Conservation (phyloP, 30 jellyfish, hydroid and myxozoan species). For the Turritopsis dohrnii region DNA sequence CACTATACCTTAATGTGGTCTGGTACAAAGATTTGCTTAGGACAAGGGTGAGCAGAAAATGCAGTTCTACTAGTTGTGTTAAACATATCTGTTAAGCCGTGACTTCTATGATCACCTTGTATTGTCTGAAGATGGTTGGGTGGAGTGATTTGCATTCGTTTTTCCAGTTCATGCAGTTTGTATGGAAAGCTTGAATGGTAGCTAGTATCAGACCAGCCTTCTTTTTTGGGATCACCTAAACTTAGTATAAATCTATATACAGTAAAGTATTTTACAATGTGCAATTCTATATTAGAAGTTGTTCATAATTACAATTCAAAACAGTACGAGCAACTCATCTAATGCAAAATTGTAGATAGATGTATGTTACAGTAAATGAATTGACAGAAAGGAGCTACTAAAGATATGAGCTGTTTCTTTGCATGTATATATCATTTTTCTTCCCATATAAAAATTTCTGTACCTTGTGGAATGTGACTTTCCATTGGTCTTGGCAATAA, state of each 20-base stretch:
- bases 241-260: background rate
- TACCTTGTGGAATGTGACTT: slow-evolving; percentile 83
- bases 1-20: background rate
- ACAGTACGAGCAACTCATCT: too few relatives aligned
- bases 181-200: background rate
- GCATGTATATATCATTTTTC: too few relatives aligned
- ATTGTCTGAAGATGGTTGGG: background rate
- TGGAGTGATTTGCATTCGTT: background rate
- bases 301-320: background rate
- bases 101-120: slow-evolving; percentile 10
- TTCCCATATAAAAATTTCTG: background rate
- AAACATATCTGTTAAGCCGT: slow-evolving; percentile 8
- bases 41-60: background rate
- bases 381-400: too few relatives aligned
- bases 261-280: background rate
- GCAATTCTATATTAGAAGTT: too few relatives aligned
- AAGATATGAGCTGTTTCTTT: too few relatives aligned
- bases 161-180: background rate
- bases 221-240: background rate
- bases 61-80: background rate
- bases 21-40: background rate
- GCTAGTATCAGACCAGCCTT: slow-evolving; percentile 6
- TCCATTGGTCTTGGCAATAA: slow-evolving; percentile 30
- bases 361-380: too few relatives aligned
- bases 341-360: too few relatives aligned